These are phyloP conservation scores for Zonotrichia albicollis DNA, from an alignment of 2,797 vertebrate species.

Conservation along the genomic window DNA sequence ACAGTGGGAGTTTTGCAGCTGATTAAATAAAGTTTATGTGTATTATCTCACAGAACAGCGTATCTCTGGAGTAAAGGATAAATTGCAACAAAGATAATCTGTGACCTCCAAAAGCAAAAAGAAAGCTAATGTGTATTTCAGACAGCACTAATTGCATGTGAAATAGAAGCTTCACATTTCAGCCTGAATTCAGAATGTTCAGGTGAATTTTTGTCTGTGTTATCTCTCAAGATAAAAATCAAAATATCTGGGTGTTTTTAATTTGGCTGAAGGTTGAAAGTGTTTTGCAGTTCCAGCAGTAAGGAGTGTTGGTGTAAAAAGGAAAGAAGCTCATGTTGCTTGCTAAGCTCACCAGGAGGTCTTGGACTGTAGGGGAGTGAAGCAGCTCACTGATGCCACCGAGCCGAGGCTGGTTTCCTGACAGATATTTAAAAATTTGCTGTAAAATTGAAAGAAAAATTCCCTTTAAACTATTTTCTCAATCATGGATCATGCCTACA, in stretches of 20 bases:
- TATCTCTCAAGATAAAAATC: background rate
- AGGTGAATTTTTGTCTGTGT: background rate
- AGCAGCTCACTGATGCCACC: background rate
- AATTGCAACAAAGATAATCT: background rate
- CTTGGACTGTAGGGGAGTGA: fast-evolving
- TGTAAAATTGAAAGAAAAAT: background rate
- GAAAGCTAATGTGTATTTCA: background rate
- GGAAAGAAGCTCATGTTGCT: background rate
- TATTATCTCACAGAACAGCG: background rate
- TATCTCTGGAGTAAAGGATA: background rate
- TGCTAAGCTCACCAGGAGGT: background rate
- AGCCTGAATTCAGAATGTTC: background rate
- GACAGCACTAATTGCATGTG: background rate
- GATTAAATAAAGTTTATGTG: background rate
- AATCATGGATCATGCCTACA: background rate
- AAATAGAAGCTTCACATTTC: background rate
- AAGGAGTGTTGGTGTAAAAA: background rate
- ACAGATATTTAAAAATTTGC: background rate
- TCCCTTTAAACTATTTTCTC: background rate
- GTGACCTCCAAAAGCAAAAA: background rate
- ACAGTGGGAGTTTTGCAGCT: background rate
- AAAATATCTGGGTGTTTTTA: background rate
- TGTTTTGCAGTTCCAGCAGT: background rate
- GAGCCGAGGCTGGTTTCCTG: background rate
- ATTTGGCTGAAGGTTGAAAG: background rate